Evolutionary conservation across 2,888 invertebrate species (phyloP).

Genomic region (Polia nebulosa): DNA sequence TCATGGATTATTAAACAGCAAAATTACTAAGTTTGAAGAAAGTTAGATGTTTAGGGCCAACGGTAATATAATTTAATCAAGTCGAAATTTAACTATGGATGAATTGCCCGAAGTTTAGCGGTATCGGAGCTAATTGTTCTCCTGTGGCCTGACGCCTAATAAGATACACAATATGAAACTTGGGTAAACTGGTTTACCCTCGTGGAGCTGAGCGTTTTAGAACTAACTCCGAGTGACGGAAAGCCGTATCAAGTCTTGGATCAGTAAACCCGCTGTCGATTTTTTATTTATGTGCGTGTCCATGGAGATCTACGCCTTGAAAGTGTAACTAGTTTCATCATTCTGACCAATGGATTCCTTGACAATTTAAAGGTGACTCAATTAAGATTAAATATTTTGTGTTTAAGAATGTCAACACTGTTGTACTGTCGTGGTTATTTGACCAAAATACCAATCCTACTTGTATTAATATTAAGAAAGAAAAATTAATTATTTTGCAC

Average conservation of each 20-base stretch:
- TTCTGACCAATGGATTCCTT: background rate
- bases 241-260: background rate
- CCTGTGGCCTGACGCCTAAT: constrained; percentile 5
- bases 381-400: no score
- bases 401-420: no score
- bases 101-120: constrained; percentile 36
- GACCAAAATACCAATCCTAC: no score
- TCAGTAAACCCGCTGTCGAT: background rate
- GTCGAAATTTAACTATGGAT: constrained; percentile 47
- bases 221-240: background rate
- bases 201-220: constrained; percentile 3
- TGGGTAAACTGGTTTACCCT: constrained; percentile 12
- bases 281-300: background rate
- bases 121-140: constrained; percentile 32
- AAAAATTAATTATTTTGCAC: no score
- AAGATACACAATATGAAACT: constrained; percentile 29
- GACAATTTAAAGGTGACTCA: background rate
- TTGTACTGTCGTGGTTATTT: no score
- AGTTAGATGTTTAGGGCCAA: constrained; percentile 17
- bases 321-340: background rate
- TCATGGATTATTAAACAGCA: constrained; percentile 34
- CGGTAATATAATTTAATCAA: constrained; percentile 45
- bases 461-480: no score
- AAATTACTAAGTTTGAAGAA: constrained; percentile 33
- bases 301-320: background rate